Base-by-base conservation (phyloP, 2,113 vertebrate species). In the Rallus limicola region DNA sequence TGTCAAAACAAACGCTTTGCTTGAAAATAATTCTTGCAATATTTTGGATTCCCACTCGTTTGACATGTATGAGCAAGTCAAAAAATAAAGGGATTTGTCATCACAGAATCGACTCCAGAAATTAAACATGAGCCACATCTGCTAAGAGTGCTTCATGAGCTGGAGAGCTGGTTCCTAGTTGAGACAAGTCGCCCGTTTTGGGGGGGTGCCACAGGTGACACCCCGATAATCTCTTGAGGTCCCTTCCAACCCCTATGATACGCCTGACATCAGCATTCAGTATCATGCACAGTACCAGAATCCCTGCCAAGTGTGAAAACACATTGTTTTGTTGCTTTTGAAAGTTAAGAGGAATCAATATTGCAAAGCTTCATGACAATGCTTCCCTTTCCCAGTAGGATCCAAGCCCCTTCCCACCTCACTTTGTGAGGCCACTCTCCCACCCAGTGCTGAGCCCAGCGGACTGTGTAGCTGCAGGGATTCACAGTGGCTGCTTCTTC, bases 81-180 rank as follows among this genome's bases (percentile, higher is more conserved):
- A 88, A 46, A 96, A 94, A 77, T 56, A 93, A 92, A 94, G 85
- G 50, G 76, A 90, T 95, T 96, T 95, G 86, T 90, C 92, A 62
- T 10, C 63, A 80, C 65, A 71, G 68, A 88, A 42, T 62, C 81
- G 67, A 8, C 46, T 38, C 26, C 77, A 76, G 82, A 42, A 88
- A 38, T 13, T 6, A 13, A 89, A 59, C 5, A 1, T 2, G 29
- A 89, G 34, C 34, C 58, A 42, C 21, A 2, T 69, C 67, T 2
- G 7, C 13, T 2, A 44, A 9, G 28, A 44, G 15, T 0, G 36
- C 42, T 71, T 26, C 20, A 19, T 31, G 63, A 50, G 48, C 48
- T 5, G 1, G 34, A 67, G 42, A 53, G 42, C 16, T 13, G 5
- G 71, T 81, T 63, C 60, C 85, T 18, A 8, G 20, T 5, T 5